Evolutionary conservation across 2,113 vertebrate species (phyloP), one percentile per base, ranked within the genome.

Genomic region (Rhineura floridana): DNA sequence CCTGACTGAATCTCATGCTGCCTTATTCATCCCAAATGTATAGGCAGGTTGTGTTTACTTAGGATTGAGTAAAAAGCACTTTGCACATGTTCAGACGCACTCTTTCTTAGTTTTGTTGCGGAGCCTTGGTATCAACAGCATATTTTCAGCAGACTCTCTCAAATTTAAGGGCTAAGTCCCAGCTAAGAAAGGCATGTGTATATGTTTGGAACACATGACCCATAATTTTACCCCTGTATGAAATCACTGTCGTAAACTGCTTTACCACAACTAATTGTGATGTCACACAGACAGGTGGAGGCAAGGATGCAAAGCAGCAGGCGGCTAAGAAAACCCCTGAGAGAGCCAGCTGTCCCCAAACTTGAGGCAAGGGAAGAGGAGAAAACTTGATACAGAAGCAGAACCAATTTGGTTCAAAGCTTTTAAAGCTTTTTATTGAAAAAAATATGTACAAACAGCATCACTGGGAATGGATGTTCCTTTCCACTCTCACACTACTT

Each of bases 241-340:
- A 59, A 87, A 15, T 19, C 77, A 11, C 80, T 44, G 25, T n/a
- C 25, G 3, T 76, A 67, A 77, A 87, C 13, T 3, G 0, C 1
- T 13, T 17, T 3, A 6, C 30, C 1, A n/a, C 48, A 1, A 72
- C 86, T 42, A 88, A 94, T 91, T 1, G 85, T 2, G 42, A 93
- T 94, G 92, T 88, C 92, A 84, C 0, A 3, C 2, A 13, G 91
- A 87, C 87, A 89, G 88, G 23, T 84, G 93, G 90, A 59, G 73
- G 78, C 42, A 75, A 82, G 33, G 30, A 0, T 75, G n/a, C 77
- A 67, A 87, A 80, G 1, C 67, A 50, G 67, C 33, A 36, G 78
- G 28, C 65, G 33, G 85, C 33, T 84, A n/a, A 0, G 1, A 2
- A 12, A 46, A 10, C 50, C 67, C 50, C 13, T 2, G 83, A 11